These are phyloP conservation scores for Aspidiotus rigidus DNA, from an alignment of 2,888 invertebrate species.

Conservation along the genomic window DNA sequence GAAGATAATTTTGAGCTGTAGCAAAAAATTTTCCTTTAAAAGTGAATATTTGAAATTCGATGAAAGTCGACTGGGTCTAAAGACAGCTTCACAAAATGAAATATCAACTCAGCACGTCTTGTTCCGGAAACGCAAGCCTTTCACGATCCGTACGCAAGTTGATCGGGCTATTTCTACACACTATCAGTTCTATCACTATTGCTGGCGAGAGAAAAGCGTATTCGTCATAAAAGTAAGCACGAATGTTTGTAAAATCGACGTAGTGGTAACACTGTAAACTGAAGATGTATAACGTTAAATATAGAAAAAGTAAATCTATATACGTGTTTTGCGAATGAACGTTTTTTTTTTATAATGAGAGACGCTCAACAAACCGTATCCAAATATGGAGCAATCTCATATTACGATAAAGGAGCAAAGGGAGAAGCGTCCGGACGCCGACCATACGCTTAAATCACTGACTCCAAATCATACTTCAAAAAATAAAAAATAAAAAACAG, in stretches of 20 bases:
- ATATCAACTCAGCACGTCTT: too few relatives aligned
- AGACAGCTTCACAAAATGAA: too few relatives aligned
- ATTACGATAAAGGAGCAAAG: slow-evolving; percentile 45
- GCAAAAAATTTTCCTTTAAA: too few relatives aligned
- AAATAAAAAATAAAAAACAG: background rate
- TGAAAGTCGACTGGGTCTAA: too few relatives aligned
- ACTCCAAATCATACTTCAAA: slow-evolving; percentile 13
- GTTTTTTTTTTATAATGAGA: slow-evolving; percentile 14
- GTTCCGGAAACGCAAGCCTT: too few relatives aligned
- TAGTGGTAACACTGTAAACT: slow-evolving; percentile 25
- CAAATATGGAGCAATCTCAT: slow-evolving; percentile 61
- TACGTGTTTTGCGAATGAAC: slow-evolving; percentile 28
- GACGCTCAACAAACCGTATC: slow-evolving; percentile 39
- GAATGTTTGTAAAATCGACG: background rate
- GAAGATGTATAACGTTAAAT: slow-evolving; percentile 29
- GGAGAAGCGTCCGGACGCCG: slow-evolving; percentile 35
- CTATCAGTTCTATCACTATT: too few relatives aligned
- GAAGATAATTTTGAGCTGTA: too few relatives aligned
- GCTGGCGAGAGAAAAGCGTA: too few relatives aligned
- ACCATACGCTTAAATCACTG: slow-evolving; percentile 26
- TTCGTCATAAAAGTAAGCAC: too few relatives aligned
- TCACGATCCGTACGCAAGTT: too few relatives aligned
- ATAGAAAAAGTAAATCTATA: slow-evolving; percentile 32
- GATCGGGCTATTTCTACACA: too few relatives aligned
- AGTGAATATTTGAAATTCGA: too few relatives aligned